Conservation (phyloP, 1,140 invertebrate species). For the Papilio machaon region DNA sequence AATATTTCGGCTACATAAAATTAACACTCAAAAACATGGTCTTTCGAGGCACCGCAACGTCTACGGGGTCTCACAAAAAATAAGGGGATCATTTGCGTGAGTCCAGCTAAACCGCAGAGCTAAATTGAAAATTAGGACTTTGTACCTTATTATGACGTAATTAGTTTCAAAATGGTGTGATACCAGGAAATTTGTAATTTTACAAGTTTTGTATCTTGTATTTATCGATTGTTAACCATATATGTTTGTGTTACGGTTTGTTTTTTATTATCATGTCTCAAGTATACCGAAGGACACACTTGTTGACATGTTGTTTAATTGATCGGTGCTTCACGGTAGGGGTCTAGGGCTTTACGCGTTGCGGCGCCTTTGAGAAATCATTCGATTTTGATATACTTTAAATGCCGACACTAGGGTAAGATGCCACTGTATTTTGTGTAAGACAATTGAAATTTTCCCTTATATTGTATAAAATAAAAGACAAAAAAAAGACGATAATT, state of each 20-base stretch:
- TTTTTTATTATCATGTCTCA: conserved; percentile 54
- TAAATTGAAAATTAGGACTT: not conserved
- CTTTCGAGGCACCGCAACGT: conserved; percentile 78
- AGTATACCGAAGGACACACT: conserved; percentile 77
- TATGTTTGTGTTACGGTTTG: conserved; percentile 69
- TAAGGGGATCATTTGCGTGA: conserved; percentile 67
- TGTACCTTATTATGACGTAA: conserved; percentile 39
- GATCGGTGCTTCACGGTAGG: conserved; percentile 78
- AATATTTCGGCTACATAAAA: conserved; percentile 81
- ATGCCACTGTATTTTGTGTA: conserved; percentile 72
- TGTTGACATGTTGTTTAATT: conserved; percentile 82
- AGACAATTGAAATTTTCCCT: not conserved
- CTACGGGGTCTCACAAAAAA: conserved; percentile 76
- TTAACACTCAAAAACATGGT: conserved; percentile 80
- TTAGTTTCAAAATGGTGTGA: conserved; percentile 46
- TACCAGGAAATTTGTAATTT: conserved; percentile 40
- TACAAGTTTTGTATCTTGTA: conserved; percentile 49
- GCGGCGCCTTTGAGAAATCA: conserved; percentile 79
- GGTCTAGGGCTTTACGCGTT: conserved; percentile 69
- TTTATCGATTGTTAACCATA: conserved; percentile 58
- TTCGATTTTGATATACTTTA: conserved; percentile 80
- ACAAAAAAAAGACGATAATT: not conserved
- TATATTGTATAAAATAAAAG: not conserved
- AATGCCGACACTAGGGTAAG: conserved; percentile 75
- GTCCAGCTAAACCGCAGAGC: conserved; percentile 44